phyloP scores from a whole-genome alignment of 1,140 invertebrate genomes.

The Atta colombica region DNA sequence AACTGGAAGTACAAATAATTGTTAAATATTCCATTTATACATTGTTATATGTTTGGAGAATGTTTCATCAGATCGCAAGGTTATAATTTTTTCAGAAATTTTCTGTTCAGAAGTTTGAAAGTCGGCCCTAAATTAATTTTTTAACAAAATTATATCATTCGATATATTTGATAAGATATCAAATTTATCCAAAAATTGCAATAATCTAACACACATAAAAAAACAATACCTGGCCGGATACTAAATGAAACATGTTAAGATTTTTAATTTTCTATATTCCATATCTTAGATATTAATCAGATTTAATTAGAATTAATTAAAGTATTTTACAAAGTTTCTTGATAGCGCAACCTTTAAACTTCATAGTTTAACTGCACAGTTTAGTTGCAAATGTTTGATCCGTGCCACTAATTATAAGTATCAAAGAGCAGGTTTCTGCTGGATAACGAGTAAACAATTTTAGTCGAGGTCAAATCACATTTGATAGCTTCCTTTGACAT shows the following conservation, averaged over 20 bases:
- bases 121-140: no score
- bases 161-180: no score
- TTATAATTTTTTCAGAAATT: no score
- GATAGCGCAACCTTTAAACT: background rate
- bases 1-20: no score
- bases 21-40: no score
- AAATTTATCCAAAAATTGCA: background rate
- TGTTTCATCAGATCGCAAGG: no score
- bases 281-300: background rate
- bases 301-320: background rate
- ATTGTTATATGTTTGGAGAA: no score
- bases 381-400: background rate
- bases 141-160: no score
- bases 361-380: background rate
- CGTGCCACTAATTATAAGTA: background rate
- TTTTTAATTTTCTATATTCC: background rate
- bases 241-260: background rate
- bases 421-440: background rate
- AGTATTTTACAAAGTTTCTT: background rate
- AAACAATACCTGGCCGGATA: background rate
- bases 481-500: conserved; percentile 35
- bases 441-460: conserved; percentile 34
- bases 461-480: background rate
- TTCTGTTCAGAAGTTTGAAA: no score
- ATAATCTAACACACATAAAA: background rate